Base-by-base conservation (phyloP, 2,888 invertebrate species). In the Ectemnius continuus region DNA sequence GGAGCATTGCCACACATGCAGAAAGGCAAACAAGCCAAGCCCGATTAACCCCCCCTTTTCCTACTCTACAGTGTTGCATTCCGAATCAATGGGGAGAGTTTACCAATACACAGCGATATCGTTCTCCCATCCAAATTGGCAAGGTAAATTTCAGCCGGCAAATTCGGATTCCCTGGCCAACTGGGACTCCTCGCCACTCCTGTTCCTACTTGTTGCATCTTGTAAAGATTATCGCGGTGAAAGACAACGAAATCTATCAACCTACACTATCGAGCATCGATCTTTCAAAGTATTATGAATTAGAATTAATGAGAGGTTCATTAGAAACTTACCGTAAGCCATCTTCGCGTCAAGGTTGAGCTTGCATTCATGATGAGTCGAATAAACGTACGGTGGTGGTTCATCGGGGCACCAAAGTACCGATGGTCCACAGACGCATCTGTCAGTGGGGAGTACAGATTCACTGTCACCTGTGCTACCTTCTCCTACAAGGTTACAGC, bases 351-450 rank as follows among this genome's bases (percentile, higher is more conserved):
- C 87, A 70, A 90, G 82, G 83, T 90, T 90, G 62, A 90, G 88
- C 81, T 87, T 84, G 85, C 90, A 90, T 79, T 90, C 90, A 82
- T 86, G 89, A 45, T 84, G 84, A 67, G 88, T 88, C 71, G 79
- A 80, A 80, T 87, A 90, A 62, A 84, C 86, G 83, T 90, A 90
- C 16, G 90, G 90, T 65, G 81, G 83, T 0, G 89, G 86, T 72
- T 90, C 89, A 36, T 81, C 87, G 26, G 89, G 88, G 68, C 90
- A 90, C 90, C 90, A 90, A 13, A 83, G 88, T 18, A 90, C 90
- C 48, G 88, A 82, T 5, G 86, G 87, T 65, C 90, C 90, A 73
- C 90, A 90, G 48, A 89, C 87, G 79, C 90, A 90, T 71, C 81
- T 88, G 60, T 89, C 90, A 58, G 80, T 84, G 48, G 83, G 83